A percentile compares a stretch with the other conserved stretches of the same genome.
Evolutionary conservation across 2,797 vertebrate species (phyloP).

Genomic region (Perodicticus potto): DNA sequence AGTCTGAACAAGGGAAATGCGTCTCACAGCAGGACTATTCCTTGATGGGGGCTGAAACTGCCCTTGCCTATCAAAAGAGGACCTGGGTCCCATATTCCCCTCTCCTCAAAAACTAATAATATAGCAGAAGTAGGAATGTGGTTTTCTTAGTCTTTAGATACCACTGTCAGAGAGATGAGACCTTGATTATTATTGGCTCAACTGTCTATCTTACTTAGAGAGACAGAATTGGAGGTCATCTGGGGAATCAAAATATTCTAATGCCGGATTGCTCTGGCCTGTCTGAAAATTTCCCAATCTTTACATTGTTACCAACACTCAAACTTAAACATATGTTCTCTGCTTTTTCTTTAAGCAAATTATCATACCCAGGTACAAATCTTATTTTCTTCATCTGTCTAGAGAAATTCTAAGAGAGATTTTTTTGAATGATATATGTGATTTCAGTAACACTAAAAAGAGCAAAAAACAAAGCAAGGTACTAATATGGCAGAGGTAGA

Average conservation of each 20-base stretch:
- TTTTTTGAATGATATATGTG: background rate
- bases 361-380: background rate
- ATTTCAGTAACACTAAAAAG: conserved; percentile 18
- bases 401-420: conserved; percentile 10
- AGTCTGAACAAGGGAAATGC: background rate
- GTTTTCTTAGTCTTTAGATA: background rate
- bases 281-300: background rate
- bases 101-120: background rate
- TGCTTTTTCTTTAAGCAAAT: background rate
- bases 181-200: background rate
- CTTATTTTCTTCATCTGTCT: background rate
- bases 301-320: background rate
- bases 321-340: background rate
- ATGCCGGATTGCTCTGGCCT: background rate
- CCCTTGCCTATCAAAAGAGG: background rate
- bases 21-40: background rate
- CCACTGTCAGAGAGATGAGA: background rate
- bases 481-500: background rate
- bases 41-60: background rate
- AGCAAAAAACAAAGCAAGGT: background rate
- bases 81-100: background rate
- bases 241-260: conserved; percentile 24
- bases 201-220: background rate
- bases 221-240: background rate
- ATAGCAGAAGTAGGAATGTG: background rate